phyloP scores from a whole-genome alignment of 37 sponge, comb jelly and placozoan species.

The Corticium candelabrum region DNA sequence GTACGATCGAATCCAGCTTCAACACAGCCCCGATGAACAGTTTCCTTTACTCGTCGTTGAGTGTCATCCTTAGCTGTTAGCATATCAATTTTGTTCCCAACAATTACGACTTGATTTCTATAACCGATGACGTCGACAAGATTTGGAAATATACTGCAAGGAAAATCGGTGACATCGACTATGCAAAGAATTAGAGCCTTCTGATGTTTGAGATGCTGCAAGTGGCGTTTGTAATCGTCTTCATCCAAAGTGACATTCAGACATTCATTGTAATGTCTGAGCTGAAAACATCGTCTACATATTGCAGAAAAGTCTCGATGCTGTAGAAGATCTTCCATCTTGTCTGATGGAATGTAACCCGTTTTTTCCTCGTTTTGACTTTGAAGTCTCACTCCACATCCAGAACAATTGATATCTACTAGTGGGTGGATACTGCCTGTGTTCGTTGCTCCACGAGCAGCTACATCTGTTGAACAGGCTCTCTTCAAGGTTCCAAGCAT shows the following conservation, averaged over 20 bases:
- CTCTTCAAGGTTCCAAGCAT: too few relatives aligned
- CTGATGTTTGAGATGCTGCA: too few relatives aligned
- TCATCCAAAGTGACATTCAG: constrained; percentile 32
- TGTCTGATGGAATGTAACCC: constrained; percentile 32
- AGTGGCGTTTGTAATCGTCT: constrained; percentile 57
- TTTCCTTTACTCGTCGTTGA: not conserved
- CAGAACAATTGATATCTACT: too few relatives aligned
- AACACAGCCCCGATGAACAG: not conserved
- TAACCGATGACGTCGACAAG: constrained; percentile 25
- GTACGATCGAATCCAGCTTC: constrained; percentile 18
- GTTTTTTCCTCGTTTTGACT: constrained; percentile 3
- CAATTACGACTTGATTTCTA: constrained; percentile 31
- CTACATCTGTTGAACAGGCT: too few relatives aligned
- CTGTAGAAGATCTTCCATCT: constrained; percentile 7
- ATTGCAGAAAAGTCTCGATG: not conserved
- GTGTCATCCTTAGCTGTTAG: constrained; percentile 12
- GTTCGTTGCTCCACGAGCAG: too few relatives aligned
- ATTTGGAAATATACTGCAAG: constrained; percentile 56
- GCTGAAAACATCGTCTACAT: constrained; percentile 65
- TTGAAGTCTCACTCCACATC: constrained; percentile 63
- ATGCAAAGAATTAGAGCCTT: constrained; percentile 50
- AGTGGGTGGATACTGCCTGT: too few relatives aligned
- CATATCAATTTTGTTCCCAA: constrained; percentile 73
- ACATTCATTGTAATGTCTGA: constrained; percentile 66
- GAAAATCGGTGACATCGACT: constrained; percentile 72